Evolutionary conservation across 2,797 vertebrate species (phyloP).

Genomic region (Enteromius afrohamiltoni): DNA sequence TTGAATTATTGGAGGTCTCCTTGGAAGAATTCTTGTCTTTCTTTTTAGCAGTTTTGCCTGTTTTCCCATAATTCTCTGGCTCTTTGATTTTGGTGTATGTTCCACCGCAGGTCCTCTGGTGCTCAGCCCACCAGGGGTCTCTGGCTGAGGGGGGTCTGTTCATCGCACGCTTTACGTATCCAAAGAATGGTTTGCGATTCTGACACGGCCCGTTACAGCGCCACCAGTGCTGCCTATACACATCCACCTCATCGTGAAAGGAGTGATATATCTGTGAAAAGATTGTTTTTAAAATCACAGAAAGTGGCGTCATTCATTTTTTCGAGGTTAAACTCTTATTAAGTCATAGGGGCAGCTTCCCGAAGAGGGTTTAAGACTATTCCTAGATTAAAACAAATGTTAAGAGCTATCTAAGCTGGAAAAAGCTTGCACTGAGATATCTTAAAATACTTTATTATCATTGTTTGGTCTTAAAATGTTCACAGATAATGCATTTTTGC

Average conservation of each 20-base stretch:
- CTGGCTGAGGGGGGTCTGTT: slow-evolving; percentile 90
- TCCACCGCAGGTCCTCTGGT: slow-evolving; percentile 87
- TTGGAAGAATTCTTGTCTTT: slow-evolving; percentile 52
- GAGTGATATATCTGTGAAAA: slow-evolving; percentile 85
- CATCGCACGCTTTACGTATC: slow-evolving; percentile 92
- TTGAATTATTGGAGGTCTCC: slow-evolving; percentile 55
- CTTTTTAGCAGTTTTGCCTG: slow-evolving; percentile 70
- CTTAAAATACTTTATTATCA: no score
- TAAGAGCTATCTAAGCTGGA: no score
- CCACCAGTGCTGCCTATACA: slow-evolving; percentile 98
- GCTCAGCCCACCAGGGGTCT: slow-evolving; percentile 93
- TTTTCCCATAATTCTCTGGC: slow-evolving; percentile 88
- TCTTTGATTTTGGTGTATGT: slow-evolving; percentile 90
- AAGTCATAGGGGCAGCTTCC: not conserved
- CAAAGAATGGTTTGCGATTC: slow-evolving; percentile 84
- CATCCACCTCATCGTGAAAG: slow-evolving; percentile 90
- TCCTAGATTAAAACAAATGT: no score
- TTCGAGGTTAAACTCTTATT: not conserved
- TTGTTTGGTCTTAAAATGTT: no score
- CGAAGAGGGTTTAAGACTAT: no score
- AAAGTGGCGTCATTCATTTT: not conserved
- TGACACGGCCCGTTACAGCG: slow-evolving; percentile 90
- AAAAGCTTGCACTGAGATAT: no score
- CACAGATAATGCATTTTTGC: no score
- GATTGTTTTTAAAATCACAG: not conserved